A percentile compares a stretch with the other conserved stretches of the same genome.
Evolutionary conservation across 2,797 vertebrate species (phyloP).

Genomic region (Micrastur ruficollis): DNA sequence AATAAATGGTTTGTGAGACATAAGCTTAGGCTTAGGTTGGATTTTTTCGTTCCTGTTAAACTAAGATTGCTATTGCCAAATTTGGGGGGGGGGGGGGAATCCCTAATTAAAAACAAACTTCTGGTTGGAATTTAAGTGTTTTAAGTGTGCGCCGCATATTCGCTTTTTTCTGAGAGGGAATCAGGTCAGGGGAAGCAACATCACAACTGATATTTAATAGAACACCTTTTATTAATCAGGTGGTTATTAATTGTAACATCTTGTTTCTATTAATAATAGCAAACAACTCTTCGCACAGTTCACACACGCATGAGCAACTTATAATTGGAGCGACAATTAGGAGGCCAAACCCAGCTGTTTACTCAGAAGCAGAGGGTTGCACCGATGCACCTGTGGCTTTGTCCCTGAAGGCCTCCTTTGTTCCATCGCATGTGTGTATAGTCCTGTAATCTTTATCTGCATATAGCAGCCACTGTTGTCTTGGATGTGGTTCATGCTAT

Average conservation of each 20-base stretch:
- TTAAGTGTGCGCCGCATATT: not conserved
- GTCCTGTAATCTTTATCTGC: not conserved
- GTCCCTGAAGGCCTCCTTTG: not conserved
- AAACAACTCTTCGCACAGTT: not conserved
- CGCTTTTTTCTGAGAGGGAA: not conserved
- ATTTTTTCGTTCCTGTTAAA: not conserved
- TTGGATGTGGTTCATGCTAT: not conserved
- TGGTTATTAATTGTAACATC: not conserved
- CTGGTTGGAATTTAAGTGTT: not conserved
- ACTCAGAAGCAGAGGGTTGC: not conserved
- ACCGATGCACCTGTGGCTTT: not conserved
- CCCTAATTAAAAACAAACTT: not conserved
- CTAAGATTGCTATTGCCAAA: not conserved
- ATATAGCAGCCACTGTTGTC: not conserved
- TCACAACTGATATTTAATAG: not conserved
- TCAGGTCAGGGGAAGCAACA: not conserved
- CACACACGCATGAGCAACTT: not conserved
- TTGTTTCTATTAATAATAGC: not conserved
- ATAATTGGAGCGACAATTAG: not conserved
- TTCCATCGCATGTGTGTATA: not conserved
- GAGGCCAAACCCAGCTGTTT: not conserved
- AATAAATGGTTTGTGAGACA: not conserved
- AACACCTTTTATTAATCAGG: not conserved
- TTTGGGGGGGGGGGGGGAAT: fast-evolving
- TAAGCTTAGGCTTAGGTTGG: not conserved